Evolutionary conservation across 2,888 invertebrate species (phyloP).

Genomic region (Volucella inflata): DNA sequence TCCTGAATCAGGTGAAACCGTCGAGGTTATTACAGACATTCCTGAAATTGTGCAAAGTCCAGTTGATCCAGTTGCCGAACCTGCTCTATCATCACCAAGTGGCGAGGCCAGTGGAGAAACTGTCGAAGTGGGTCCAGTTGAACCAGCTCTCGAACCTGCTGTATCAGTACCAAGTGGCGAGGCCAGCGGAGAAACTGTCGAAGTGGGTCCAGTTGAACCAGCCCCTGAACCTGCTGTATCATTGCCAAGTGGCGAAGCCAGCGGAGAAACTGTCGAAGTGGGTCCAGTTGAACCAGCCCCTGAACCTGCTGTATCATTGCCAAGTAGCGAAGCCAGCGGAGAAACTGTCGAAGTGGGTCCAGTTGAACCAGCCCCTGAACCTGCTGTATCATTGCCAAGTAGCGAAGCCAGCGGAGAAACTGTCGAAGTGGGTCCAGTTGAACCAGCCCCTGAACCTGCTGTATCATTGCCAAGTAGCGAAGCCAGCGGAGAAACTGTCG

Average conservation of each 20-base stretch:
- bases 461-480: not conserved
- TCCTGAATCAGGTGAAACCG: not conserved
- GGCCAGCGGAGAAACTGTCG: slow-evolving; percentile 2
- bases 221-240: not conserved
- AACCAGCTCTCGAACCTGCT: not conserved
- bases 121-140: slow-evolving; percentile 1
- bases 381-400: not conserved
- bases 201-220: slow-evolving; percentile 20
- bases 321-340: not conserved
- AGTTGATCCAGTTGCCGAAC: not conserved
- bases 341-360: slow-evolving; percentile 24
- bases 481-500: not conserved
- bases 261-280: slow-evolving; percentile 13
- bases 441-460: not conserved
- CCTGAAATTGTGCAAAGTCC: too few relatives aligned
- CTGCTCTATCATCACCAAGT: not conserved
- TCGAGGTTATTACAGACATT: too few relatives aligned
- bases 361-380: not conserved
- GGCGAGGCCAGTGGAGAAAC: slow-evolving; percentile 19
- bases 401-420: not conserved
- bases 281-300: not conserved
- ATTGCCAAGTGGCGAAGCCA: slow-evolving; percentile 10
- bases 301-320: not conserved
- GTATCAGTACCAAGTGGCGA: not conserved
- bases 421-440: not conserved